These are phyloP conservation scores for Probosciger aterrimus DNA, from an alignment of 2,113 vertebrate species.

Conservation along the genomic window DNA sequence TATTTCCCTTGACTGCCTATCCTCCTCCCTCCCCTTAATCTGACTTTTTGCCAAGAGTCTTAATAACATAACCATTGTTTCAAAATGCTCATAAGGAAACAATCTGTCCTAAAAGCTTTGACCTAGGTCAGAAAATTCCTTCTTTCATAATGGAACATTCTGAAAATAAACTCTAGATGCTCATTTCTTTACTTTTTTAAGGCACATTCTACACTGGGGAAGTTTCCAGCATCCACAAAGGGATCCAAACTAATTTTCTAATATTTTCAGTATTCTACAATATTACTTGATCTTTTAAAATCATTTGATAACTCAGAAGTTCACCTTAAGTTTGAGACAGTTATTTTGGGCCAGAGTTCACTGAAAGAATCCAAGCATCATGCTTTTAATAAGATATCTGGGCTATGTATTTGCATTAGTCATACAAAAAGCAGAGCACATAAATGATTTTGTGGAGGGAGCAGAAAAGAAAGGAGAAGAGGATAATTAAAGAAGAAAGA, in stretches of 20 bases:
- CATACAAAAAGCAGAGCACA: not conserved
- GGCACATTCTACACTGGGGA: not conserved
- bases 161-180: not conserved
- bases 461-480: not conserved
- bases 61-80: slow-evolving; percentile 63
- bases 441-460: not conserved
- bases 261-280: not conserved
- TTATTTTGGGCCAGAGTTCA: not conserved
- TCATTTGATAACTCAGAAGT: not conserved
- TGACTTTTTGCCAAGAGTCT: slow-evolving; percentile 53
- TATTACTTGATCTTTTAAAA: not conserved
- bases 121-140: slow-evolving; percentile 57
- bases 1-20: not conserved
- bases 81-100: slow-evolving; percentile 59
- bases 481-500: not conserved
- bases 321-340: not conserved
- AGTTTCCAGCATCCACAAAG: not conserved
- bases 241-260: not conserved
- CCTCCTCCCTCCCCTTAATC: not conserved
- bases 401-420: not conserved
- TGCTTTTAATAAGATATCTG: not conserved
- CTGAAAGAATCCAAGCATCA: not conserved
- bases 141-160: not conserved
- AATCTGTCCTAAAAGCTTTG: slow-evolving; percentile 59
- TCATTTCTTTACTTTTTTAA: not conserved